These are phyloP conservation scores for Gallinago nigripennis DNA, from an alignment of 2,797 vertebrate genomes.

Conservation along the genomic window DNA sequence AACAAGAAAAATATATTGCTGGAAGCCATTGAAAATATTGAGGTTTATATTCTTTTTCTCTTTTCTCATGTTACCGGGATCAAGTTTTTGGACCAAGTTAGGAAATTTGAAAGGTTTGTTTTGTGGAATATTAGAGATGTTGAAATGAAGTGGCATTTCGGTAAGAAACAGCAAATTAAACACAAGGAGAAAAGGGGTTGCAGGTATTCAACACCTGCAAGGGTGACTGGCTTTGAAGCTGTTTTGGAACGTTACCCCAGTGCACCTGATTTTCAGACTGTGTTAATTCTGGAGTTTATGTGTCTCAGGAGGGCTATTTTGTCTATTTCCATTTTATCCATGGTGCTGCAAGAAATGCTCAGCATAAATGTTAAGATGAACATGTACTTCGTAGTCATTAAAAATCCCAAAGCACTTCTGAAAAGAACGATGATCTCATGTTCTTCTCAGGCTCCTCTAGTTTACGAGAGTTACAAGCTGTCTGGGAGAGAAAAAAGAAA, in stretches of 20 bases:
- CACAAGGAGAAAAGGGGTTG: background rate
- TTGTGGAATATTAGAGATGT: background rate
- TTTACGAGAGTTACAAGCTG: background rate
- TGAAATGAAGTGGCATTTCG: background rate
- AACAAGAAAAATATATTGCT: background rate
- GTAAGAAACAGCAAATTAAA: background rate
- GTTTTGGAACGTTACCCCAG: background rate
- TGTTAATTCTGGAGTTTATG: background rate
- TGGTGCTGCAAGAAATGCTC: background rate
- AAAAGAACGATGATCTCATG: background rate
- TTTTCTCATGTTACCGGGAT: background rate
- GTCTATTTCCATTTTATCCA: background rate
- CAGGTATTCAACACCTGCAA: constrained; percentile 7
- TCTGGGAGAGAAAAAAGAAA: background rate
- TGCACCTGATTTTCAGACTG: background rate
- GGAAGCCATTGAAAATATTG: background rate
- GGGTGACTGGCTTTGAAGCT: background rate
- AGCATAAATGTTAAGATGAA: background rate
- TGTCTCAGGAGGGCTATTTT: background rate
- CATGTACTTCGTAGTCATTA: background rate
- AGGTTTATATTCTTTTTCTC: background rate
- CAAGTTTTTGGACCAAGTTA: background rate
- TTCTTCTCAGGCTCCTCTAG: background rate
- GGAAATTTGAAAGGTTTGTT: background rate
- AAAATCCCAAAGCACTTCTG: background rate